These are phyloP conservation scores for Nasonia vitripennis DNA, from an alignment of 1,140 invertebrate genomes.

Conservation along the genomic window DNA sequence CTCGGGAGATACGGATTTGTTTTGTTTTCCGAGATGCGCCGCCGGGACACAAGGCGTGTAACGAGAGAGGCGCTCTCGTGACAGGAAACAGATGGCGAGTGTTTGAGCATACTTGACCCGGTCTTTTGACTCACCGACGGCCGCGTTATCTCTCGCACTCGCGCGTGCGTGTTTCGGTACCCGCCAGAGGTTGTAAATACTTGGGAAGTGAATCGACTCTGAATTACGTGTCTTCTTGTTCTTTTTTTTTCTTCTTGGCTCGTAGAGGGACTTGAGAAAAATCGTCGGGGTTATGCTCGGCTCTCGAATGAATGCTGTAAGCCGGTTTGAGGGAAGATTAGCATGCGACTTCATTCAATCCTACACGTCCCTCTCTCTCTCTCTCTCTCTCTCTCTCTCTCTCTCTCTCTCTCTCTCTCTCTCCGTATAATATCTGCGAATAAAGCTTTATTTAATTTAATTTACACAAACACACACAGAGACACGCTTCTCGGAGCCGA, in stretches of 20 bases:
- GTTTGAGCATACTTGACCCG: background rate
- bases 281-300: background rate
- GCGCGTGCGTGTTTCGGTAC: background rate
- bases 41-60: conserved; percentile 26
- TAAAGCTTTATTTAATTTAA: background rate
- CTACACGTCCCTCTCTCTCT: too few relatives aligned
- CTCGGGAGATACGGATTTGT: background rate
- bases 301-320: background rate
- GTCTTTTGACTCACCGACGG: background rate
- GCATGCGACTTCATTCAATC: background rate
- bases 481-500: too few relatives aligned
- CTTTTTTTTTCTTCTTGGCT: background rate
- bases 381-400: too few relatives aligned
- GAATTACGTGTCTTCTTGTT: background rate
- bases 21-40: background rate
- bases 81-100: conserved; percentile 45
- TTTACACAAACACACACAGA: too few relatives aligned
- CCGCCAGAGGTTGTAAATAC: background rate
- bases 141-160: background rate
- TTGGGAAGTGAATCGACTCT: background rate
- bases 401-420: too few relatives aligned
- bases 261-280: background rate
- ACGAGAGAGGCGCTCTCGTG: conserved; percentile 49
- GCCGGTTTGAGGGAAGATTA: background rate
- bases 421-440: background rate